A percentile compares a stretch with the other conserved stretches of the same genome.
phyloP scores from a whole-genome alignment of 2,113 vertebrate species.

The Psephotus haematonotus region DNA sequence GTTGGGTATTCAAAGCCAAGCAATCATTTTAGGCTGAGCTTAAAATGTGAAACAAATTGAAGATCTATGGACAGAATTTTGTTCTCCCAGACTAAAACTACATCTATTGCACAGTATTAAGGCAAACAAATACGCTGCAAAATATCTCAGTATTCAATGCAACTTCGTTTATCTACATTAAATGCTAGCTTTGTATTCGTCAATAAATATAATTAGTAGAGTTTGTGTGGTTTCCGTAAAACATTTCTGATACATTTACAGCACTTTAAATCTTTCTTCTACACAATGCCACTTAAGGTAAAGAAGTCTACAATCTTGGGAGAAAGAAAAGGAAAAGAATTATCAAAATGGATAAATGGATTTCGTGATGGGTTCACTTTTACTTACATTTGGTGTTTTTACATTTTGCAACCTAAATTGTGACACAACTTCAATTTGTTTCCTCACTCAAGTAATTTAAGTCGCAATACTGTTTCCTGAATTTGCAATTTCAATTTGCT shows the following conservation, averaged over 20 bases:
- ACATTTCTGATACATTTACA: neutral
- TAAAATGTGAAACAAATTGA: neutral
- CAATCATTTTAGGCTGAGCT: neutral
- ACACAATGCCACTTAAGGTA: neutral
- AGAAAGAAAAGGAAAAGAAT: neutral
- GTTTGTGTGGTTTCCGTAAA: neutral
- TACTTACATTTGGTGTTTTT: neutral
- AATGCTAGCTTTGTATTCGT: neutral
- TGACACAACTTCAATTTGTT: constrained; percentile 55
- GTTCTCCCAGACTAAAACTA: neutral
- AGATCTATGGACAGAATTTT: neutral
- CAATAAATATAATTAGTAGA: neutral
- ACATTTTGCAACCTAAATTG: constrained; percentile 47
- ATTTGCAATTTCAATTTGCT: constrained; percentile 56
- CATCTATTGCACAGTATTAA: neutral
- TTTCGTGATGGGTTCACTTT: constrained; percentile 48
- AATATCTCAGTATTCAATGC: neutral
- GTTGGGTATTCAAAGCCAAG: neutral
- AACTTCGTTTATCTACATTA: neutral
- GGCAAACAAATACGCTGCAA: neutral
- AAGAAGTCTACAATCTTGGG: neutral
- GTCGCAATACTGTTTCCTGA: constrained; percentile 57
- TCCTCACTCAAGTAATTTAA: constrained; percentile 45
- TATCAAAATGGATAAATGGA: neutral
- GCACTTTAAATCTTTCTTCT: neutral